These are phyloP conservation scores for Acanthosoma haemorrhoidale DNA, from an alignment of 2,888 invertebrate species.

Conservation along the genomic window DNA sequence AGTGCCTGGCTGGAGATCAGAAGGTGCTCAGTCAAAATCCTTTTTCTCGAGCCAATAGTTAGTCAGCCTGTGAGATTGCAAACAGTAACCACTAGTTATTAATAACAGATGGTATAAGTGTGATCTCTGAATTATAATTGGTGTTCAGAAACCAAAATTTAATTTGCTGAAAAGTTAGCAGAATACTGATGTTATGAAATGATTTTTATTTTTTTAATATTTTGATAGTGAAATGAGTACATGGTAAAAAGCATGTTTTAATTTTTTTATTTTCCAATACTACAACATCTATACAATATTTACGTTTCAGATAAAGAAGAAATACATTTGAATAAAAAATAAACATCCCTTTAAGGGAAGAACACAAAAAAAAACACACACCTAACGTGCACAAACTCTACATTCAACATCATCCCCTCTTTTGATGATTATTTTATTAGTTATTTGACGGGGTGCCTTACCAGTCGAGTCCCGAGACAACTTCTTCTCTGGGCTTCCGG, in stretches of 20 bases:
- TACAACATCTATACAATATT: no score
- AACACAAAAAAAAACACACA: conserved; percentile 10
- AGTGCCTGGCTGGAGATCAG: no score
- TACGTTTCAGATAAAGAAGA: not conserved
- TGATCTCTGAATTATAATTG: no score
- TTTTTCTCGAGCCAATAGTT: no score
- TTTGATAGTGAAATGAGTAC: not conserved
- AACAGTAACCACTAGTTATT: no score
- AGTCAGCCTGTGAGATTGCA: no score
- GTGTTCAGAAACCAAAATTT: no score
- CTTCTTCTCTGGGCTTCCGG: conserved; percentile 47
- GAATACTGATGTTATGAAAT: not conserved
- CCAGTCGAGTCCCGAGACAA: conserved; percentile 50
- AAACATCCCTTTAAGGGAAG: not conserved
- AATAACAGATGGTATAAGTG: no score
- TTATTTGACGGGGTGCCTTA: conserved; percentile 43
- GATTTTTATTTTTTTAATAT: no score
- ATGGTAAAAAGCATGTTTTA: not conserved
- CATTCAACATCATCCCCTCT: not conserved
- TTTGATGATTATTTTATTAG: not conserved
- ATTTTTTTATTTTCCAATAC: no score
- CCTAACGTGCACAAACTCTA: conserved; percentile 21
- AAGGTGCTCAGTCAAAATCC: no score
- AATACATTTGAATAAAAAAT: not conserved
- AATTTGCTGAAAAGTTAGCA: no score